Evolutionary conservation across 2,113 vertebrate species (phyloP).

Genomic region (Ophthalmolycus amberensis): DNA sequence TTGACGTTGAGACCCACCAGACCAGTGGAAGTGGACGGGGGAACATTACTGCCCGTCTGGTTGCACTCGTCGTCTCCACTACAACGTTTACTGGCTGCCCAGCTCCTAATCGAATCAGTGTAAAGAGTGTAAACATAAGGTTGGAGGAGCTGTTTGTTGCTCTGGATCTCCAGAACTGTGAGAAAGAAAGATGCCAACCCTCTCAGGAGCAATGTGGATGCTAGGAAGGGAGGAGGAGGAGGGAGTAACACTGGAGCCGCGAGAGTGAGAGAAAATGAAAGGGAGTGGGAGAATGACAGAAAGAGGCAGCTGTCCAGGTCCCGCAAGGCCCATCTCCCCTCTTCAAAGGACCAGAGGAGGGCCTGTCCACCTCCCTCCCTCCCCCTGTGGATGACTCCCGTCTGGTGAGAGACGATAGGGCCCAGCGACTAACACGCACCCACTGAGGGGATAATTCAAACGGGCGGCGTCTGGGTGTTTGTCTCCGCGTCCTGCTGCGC

Average conservation of each 20-base stretch:
- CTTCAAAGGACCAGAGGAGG: constrained; percentile 48
- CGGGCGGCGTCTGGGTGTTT: constrained; percentile 44
- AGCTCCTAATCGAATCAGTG: constrained; percentile 21
- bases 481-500: constrained; percentile 52
- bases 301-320: constrained; percentile 50
- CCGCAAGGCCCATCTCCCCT: constrained; percentile 34
- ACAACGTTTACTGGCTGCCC: neutral
- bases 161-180: neutral
- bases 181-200: constrained; percentile 3
- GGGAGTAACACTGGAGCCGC: neutral
- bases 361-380: neutral
- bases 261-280: neutral
- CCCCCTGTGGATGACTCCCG: constrained; percentile 28
- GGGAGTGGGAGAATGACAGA: neutral
- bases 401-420: constrained; percentile 60
- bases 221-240: neutral
- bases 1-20: neutral
- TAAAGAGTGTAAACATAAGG: constrained; percentile 26
- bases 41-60: neutral
- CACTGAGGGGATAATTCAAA: constrained; percentile 36
- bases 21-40: constrained; percentile 4
- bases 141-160: constrained; percentile 10
- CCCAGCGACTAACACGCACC: constrained; percentile 33
- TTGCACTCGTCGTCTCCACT: neutral
- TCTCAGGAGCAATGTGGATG: neutral